Base-by-base conservation (phyloP, 2,888 invertebrate genomes). In the Aproaerema taeniolella region DNA sequence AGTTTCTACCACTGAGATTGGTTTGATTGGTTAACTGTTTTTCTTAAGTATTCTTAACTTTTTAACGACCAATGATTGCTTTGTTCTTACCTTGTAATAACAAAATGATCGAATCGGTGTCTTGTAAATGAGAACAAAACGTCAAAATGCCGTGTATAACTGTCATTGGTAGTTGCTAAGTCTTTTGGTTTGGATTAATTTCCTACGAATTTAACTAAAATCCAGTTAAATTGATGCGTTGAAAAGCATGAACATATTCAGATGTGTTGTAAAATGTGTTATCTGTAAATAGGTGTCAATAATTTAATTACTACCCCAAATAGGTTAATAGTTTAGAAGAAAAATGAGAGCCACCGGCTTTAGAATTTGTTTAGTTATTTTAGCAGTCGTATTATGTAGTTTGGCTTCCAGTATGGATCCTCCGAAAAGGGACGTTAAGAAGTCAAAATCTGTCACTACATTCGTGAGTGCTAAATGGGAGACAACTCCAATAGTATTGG, bases 381-480 rank as follows among this genome's bases (percentile, higher is more conserved):
- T 76, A 50, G 55, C 59, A 43, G 61, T 53, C 54, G 53, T 63
- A 50, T 53, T 65, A 59, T 49, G 67, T 51, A 55, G 59, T 54
- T 58, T 68, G 46, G 67, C 69, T 38, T 58, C 58, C 30, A 63
- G 65, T 56, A 52, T 53, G 43, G 74, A 79, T 43, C 44, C 53
- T 45, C 50, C 54, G 28, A 78, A 71, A 54, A 61, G 71, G 36
- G 73, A 75, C 53, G 81, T 81, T 49, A 86, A 72, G 55, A 93
- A 91, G 67, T 78, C 90, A 9, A 96, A 95, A 80, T 93, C 95
- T 38, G 95, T 96, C 10, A 94, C 94, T 10, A 94, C 95, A 15
- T 89, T 94, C 39, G 90, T 99, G 25, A 94, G 97, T 76, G 96
- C 98, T 1, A 97, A 98, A 89, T 99, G 99, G 99, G 89, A 91